A percentile compares a stretch with the other conserved stretches of the same genome.
Conservation (phyloP, 1,140 invertebrate species). For the Drosophila sulfurigaster region DNA sequence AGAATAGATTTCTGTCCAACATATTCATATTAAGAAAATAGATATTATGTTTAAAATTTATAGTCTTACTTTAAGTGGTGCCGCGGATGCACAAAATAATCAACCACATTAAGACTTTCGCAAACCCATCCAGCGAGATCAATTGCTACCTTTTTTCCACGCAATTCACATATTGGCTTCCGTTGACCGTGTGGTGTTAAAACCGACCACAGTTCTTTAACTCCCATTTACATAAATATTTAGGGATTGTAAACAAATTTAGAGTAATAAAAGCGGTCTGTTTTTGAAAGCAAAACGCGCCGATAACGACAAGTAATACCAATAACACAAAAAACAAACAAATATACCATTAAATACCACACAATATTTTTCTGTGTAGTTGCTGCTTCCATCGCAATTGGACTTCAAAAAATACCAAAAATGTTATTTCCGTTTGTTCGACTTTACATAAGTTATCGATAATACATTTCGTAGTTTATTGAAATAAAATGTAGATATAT, state of each 20-base stretch:
- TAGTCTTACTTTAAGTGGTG: constrained; percentile 90
- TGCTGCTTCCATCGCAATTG: too few relatives aligned
- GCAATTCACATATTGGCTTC: constrained; percentile 90
- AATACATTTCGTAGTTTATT: too few relatives aligned
- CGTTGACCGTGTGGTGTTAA: constrained; percentile 90
- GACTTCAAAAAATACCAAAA: too few relatives aligned
- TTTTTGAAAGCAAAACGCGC: too few relatives aligned
- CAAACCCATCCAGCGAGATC: constrained; percentile 93
- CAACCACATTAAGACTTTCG: constrained; percentile 90
- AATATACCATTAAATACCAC: too few relatives aligned
- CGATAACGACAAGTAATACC: too few relatives aligned
- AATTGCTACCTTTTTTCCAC: constrained; percentile 90
- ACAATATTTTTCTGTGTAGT: too few relatives aligned
- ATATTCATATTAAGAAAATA: not conserved
- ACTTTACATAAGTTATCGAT: too few relatives aligned
- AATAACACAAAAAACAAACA: too few relatives aligned
- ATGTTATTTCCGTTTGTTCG: too few relatives aligned
- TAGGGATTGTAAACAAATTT: not conserved
- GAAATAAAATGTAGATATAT: too few relatives aligned
- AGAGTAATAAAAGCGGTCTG: too few relatives aligned
- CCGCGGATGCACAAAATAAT: constrained; percentile 89
- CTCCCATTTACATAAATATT: constrained; percentile 87
- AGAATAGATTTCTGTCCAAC: constrained; percentile 92
- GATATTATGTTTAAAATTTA: not conserved
- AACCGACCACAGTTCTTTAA: constrained; percentile 92